phyloP scores from a whole-genome alignment of 2,797 vertebrate species.

The Pelochelys cantorii region DNA sequence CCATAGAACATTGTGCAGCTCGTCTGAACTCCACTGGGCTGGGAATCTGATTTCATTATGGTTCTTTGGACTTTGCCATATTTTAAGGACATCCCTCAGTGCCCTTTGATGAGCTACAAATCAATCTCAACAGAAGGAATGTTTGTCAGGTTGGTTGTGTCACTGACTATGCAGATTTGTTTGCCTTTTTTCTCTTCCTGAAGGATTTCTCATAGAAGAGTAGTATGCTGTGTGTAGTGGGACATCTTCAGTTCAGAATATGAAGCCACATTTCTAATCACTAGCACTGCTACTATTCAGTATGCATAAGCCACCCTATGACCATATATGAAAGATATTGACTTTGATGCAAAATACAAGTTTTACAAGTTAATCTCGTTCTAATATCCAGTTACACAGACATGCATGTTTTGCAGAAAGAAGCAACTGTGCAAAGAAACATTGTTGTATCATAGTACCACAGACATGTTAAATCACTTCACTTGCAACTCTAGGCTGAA shows the following conservation, averaged over 20 bases:
- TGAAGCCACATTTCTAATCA: background rate
- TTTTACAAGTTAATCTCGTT: background rate
- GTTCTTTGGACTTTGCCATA: background rate
- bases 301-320: background rate
- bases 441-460: background rate
- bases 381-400: background rate
- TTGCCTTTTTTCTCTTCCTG: background rate
- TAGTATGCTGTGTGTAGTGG: background rate
- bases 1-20: background rate
- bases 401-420: slow-evolving; percentile 13
- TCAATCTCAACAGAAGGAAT: background rate
- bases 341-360: background rate
- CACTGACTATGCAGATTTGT: background rate
- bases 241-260: background rate
- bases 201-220: background rate
- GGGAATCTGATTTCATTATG: background rate
- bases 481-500: slow-evolving; percentile 12
- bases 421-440: background rate
- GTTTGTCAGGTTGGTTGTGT: background rate
- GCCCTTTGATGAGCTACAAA: background rate
- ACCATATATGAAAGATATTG: background rate
- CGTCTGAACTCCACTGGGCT: background rate
- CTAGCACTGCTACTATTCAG: background rate
- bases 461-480: background rate
- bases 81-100: background rate